Conservation (phyloP, 2,797 vertebrate species). For the Diplodus puntazzo region DNA sequence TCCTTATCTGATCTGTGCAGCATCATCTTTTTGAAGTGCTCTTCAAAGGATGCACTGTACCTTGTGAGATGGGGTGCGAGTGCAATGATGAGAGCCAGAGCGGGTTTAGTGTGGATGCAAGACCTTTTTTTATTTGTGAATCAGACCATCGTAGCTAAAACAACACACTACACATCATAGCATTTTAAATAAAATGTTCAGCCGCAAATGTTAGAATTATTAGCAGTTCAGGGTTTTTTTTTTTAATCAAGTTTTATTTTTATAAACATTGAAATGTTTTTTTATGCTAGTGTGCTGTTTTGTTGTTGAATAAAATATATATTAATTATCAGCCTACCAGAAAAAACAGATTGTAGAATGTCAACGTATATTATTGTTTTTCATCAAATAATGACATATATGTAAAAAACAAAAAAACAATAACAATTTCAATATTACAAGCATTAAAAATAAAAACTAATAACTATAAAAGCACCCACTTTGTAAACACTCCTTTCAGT, state of each 20-base stretch:
- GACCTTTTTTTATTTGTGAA: slow-evolving; percentile 59
- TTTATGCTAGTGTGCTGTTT: not conserved
- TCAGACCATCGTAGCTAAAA: slow-evolving; percentile 23
- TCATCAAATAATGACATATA: not conserved
- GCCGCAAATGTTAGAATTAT: not conserved
- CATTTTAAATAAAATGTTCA: not conserved
- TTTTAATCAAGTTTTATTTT: not conserved
- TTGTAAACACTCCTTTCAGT: not conserved
- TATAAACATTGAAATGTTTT: not conserved
- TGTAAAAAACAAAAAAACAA: not conserved
- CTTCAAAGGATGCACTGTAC: slow-evolving; percentile 73
- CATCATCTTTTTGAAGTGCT: slow-evolving; percentile 77
- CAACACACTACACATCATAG: not conserved
- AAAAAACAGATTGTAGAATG: not conserved
- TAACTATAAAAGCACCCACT: not conserved
- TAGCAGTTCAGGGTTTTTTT: not conserved
- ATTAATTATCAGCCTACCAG: not conserved
- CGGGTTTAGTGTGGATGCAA: slow-evolving; percentile 52
- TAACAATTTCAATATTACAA: slow-evolving; percentile 1
- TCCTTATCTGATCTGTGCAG: slow-evolving; percentile 74
- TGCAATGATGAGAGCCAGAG: slow-evolving; percentile 68
- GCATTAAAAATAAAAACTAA: not conserved
- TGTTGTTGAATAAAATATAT: not conserved
- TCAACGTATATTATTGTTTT: not conserved
- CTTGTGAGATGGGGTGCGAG: slow-evolving; percentile 64